phyloP scores from a whole-genome alignment of 2,888 invertebrate genomes.

The Tineola bisselliella region DNA sequence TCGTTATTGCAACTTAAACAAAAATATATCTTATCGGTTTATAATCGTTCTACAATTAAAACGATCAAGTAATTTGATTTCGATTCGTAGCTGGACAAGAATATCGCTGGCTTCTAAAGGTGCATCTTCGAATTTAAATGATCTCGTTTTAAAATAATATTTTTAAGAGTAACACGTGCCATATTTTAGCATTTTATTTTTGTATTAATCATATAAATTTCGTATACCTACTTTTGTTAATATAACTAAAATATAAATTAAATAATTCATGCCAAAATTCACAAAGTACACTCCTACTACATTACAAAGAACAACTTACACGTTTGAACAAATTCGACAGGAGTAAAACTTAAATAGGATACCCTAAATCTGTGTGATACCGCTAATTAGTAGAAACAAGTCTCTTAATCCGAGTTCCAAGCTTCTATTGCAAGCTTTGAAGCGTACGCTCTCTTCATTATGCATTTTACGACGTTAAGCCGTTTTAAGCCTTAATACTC shows the following conservation, averaged over 20 bases:
- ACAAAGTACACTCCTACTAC: too few relatives aligned
- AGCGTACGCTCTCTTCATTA: neutral
- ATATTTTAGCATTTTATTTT: neutral
- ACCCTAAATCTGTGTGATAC: constrained; percentile 8
- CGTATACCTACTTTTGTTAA: too few relatives aligned
- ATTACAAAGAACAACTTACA: neutral
- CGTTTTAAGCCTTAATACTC: neutral
- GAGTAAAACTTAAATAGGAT: constrained; percentile 3
- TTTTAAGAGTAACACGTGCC: neutral
- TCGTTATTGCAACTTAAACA: too few relatives aligned
- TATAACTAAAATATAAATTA: too few relatives aligned
- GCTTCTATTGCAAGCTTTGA: constrained; percentile 6
- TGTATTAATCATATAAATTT: too few relatives aligned
- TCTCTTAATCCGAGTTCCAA: constrained; percentile 1
- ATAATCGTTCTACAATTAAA: neutral
- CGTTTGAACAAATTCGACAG: neutral
- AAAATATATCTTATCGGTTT: neutral
- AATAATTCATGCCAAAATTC: too few relatives aligned
- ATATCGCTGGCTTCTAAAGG: neutral
- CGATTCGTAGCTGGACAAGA: neutral
- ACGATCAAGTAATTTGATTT: neutral
- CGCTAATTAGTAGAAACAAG: constrained; percentile 5
- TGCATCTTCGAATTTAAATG: neutral
- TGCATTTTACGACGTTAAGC: neutral
- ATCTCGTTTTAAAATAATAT: neutral